A percentile compares a stretch with the other conserved stretches of the same genome.
phyloP scores from a whole-genome alignment of 2,888 invertebrate genomes.

The Orgyia antiqua region DNA sequence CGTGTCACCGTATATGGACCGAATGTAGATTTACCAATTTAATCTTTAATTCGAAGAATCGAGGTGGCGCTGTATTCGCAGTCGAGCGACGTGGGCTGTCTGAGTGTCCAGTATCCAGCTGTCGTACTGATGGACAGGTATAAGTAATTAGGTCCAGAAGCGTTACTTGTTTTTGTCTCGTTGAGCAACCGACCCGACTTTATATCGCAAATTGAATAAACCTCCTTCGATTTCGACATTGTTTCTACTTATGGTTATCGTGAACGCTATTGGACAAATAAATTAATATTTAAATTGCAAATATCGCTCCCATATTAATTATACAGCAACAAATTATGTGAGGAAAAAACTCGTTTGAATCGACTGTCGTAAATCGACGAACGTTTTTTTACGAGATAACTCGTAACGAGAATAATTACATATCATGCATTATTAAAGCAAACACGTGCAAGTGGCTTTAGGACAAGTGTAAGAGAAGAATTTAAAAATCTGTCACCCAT shows the following conservation, averaged over 20 bases:
- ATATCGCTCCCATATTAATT: conserved; percentile 26
- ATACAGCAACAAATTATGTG: conserved; percentile 28
- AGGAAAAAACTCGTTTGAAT: conserved; percentile 19
- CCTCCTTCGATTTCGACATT: conserved; percentile 29
- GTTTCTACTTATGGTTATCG: conserved; percentile 19
- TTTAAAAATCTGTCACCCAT: conserved; percentile 74
- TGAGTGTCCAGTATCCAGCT: conserved; percentile 18
- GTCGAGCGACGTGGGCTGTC: conserved; percentile 25
- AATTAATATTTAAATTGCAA: conserved; percentile 32
- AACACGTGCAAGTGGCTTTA: conserved; percentile 48
- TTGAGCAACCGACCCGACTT: conserved; percentile 21
- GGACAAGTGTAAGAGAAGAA: conserved; percentile 74
- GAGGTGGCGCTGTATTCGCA: conserved; percentile 40
- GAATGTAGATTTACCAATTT: conserved; percentile 68
- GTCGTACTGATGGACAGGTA: conserved; percentile 43
- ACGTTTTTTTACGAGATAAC: conserved; percentile 40
- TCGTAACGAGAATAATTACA: conserved; percentile 66
- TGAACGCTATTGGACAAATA: conserved; percentile 26
- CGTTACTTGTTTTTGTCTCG: conserved; percentile 36
- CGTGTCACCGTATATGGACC: conserved; percentile 53
- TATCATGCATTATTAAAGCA: conserved; percentile 72
- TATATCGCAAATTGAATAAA: conserved; percentile 32
- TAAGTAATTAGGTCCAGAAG: conserved; percentile 43
- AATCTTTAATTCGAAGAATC: conserved; percentile 57
- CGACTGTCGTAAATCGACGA: conserved; percentile 44